Evolutionary conservation across 2,888 invertebrate species (phyloP), one percentile per base, ranked within the genome.

Genomic region (Rotaria socialis): DNA sequence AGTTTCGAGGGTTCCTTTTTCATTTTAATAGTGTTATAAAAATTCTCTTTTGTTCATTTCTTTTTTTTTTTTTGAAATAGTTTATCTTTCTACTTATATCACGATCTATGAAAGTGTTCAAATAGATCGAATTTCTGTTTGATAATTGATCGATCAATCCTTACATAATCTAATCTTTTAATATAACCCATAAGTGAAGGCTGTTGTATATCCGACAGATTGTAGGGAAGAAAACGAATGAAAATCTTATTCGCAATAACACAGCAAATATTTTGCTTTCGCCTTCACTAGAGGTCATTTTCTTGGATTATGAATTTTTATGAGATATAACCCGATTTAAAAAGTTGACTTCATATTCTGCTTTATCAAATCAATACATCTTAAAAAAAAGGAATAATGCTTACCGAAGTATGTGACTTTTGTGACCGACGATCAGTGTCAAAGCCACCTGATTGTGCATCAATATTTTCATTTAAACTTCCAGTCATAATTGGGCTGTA

Each of bases 371-470:
- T 55, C 2, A 22, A 55, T 55, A 22, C 6, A 55, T 50, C 35
- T 35, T 2, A 55, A 55, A 22, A 8, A 22, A 55, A 22, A 67
- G 16, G 14, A n/a, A 35, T 43, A 47, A 41, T 43, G 2, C 47
- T 47, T 47, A 80, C 80, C 19, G 80, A 80, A n/a, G 80, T 47
- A 47, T 47, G 47, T 47, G 80, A 80, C 47, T 47, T 80, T 47
- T 41, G 43, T 80, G 80, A 80, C 14, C 80, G 80, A 47, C 80
- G 43, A 80, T 80, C 80, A 47, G 47, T 47, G 47, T 80, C 80
- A 80, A 80, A 80, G n/a, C 80, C 80, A 11, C 43, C 43, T 80
- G 80, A 80, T 47, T 80, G 80, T n/a, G 14, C 80, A 47, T 80
- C 80, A 2, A 47, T 80, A 47, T 47, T 47, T 47, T 80, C 80